These are phyloP conservation scores for Leptestheria dahalacensis DNA, from an alignment of 1,140 invertebrate species.

Conservation along the genomic window DNA sequence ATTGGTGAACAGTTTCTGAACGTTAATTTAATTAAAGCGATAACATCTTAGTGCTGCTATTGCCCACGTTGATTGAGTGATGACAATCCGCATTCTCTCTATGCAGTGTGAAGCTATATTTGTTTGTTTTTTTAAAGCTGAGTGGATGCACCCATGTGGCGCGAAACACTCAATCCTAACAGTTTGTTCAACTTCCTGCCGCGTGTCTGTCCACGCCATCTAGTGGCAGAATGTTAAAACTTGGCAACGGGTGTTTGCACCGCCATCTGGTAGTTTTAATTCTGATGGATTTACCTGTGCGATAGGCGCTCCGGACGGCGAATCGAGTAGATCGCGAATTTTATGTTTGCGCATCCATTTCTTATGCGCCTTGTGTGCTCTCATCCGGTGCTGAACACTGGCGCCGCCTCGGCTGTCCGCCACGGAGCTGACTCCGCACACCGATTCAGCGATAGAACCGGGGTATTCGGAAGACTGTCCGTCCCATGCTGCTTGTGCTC, in stretches of 20 bases:
- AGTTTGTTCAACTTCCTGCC: too few relatives aligned
- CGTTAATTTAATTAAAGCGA: too few relatives aligned
- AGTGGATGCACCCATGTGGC: too few relatives aligned
- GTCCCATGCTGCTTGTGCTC: slow-evolving; percentile 5
- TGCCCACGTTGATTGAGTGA: too few relatives aligned
- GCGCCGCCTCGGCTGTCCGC: slow-evolving; percentile 25
- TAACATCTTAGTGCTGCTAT: too few relatives aligned
- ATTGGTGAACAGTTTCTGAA: too few relatives aligned
- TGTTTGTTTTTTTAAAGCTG: slow-evolving; percentile 24
- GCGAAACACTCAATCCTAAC: too few relatives aligned
- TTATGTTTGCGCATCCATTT: slow-evolving; percentile 69
- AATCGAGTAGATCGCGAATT: slow-evolving; percentile 29
- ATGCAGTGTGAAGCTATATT: not conserved
- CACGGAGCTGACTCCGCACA: not conserved
- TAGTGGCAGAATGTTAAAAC: too few relatives aligned
- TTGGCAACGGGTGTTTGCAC: too few relatives aligned
- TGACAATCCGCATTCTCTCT: too few relatives aligned
- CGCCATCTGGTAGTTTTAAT: too few relatives aligned
- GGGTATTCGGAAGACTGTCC: not conserved
- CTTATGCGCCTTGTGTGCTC: slow-evolving; percentile 45
- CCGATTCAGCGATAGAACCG: not conserved
- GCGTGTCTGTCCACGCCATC: too few relatives aligned
- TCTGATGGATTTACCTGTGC: not conserved
- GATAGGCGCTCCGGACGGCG: not conserved
- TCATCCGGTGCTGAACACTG: slow-evolving; percentile 42